Evolutionary conservation across 2,888 invertebrate genomes (phyloP).

Genomic region (Andrena trimmerana): DNA sequence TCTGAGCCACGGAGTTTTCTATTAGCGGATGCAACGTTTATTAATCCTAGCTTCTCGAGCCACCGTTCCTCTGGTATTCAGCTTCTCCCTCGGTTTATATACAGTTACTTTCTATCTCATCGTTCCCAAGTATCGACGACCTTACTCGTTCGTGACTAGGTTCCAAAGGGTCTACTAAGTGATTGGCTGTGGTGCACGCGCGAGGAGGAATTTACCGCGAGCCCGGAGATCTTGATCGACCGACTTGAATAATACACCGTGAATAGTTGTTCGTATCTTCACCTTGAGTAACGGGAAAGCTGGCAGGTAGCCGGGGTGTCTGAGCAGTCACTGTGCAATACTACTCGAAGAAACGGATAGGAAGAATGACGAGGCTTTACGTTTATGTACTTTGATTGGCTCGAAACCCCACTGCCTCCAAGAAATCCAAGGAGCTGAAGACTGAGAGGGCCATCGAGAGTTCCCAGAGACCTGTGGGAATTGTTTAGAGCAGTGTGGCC

Average conservation of each 20-base stretch:
- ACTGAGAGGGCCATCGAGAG: conserved; percentile 48
- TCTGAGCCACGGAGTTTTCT: not conserved
- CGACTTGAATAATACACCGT: conserved; percentile 25
- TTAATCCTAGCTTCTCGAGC: conserved; percentile 6
- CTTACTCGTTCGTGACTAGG: conserved; percentile 69
- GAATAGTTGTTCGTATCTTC: not conserved
- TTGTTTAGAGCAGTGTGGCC: conserved; percentile 66
- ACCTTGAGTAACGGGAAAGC: not conserved
- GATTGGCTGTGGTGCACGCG: conserved; percentile 61
- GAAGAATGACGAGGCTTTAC: not conserved
- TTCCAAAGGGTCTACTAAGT: conserved; percentile 68
- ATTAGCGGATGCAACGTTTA: conserved; percentile 15
- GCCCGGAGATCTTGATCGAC: conserved; percentile 23
- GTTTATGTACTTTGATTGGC: not conserved
- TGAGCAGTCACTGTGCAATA: not conserved
- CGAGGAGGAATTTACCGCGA: conserved; percentile 53
- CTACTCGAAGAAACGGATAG: not conserved
- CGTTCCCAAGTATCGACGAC: conserved; percentile 35
- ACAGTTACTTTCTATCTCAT: conserved; percentile 10
- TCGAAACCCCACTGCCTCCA: not conserved
- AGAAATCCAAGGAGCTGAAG: not conserved
- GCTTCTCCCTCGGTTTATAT: conserved; percentile 1
- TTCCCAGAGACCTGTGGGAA: conserved; percentile 50
- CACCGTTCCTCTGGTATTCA: not conserved
- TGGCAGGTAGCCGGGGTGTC: not conserved